Evolutionary conservation across 2,797 vertebrate genomes (phyloP).

Genomic region (Mallotus villosus): DNA sequence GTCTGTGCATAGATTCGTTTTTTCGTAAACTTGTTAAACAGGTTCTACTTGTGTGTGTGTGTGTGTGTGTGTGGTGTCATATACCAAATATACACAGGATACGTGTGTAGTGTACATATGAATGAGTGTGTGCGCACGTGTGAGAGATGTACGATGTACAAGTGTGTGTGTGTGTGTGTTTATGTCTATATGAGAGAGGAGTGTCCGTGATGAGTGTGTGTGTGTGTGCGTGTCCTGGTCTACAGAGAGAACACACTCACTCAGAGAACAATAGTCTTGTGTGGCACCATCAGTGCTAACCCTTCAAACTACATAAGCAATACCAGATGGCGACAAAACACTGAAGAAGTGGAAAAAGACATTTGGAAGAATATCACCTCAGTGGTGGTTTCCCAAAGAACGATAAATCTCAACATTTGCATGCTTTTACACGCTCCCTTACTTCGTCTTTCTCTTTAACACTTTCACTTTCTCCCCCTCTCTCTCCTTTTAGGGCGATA

Average conservation of each 20-base stretch:
- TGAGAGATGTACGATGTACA: not conserved
- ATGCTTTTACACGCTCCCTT: not conserved
- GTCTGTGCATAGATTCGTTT: not conserved
- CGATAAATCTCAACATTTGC: not conserved
- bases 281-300: not conserved
- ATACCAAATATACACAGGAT: too few relatives aligned
- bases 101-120: not conserved
- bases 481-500: slow-evolving; percentile 9
- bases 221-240: not conserved
- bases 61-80: too few relatives aligned
- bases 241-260: not conserved
- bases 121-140: not conserved
- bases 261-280: not conserved
- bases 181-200: not conserved
- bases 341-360: not conserved
- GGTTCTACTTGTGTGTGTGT: not conserved
- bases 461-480: not conserved
- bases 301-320: too few relatives aligned
- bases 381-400: not conserved
- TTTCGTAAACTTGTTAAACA: not conserved
- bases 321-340: too few relatives aligned
- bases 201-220: not conserved
- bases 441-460: not conserved
- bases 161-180: not conserved
- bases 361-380: not conserved